Evolutionary conservation across 2,888 invertebrate genomes (phyloP).

Genomic region (Glyphotaelius pellucidus): DNA sequence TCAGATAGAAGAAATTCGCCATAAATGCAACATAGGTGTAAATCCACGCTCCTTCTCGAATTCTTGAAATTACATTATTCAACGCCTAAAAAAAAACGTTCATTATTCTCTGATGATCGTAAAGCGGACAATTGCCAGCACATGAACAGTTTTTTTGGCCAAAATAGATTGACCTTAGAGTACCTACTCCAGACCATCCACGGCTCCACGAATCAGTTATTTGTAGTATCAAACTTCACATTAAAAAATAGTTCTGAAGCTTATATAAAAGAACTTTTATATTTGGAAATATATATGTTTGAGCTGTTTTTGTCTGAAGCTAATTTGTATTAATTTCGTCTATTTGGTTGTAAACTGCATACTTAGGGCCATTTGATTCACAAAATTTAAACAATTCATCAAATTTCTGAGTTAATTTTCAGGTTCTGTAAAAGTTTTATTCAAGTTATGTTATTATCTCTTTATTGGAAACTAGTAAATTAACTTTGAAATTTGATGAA

Average conservation of each 20-base stretch:
- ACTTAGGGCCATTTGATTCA: too few relatives aligned
- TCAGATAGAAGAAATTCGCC: not conserved
- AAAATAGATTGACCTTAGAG: not conserved
- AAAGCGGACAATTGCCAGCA: not conserved
- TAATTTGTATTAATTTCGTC: too few relatives aligned
- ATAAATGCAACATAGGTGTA: not conserved
- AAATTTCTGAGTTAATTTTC: too few relatives aligned
- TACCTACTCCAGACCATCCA: not conserved
- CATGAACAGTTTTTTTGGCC: constrained; percentile 14
- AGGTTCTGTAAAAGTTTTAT: too few relatives aligned
- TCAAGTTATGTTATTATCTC: too few relatives aligned
- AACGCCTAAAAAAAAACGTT: not conserved
- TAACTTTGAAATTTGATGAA: too few relatives aligned
- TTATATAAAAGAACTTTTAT: not conserved
- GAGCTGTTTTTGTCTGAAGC: not conserved
- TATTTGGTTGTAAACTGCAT: too few relatives aligned
- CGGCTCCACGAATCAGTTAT: not conserved
- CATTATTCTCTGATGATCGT: constrained; percentile 21
- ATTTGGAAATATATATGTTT: not conserved
- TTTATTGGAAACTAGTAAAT: too few relatives aligned
- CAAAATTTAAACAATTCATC: too few relatives aligned
- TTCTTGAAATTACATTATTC: not conserved
- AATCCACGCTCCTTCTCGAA: not conserved
- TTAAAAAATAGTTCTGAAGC: too few relatives aligned
- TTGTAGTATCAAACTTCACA: too few relatives aligned